Base-by-base conservation (phyloP, 1,140 invertebrate genomes). In the Phymorhynchus buccinoides region DNA sequence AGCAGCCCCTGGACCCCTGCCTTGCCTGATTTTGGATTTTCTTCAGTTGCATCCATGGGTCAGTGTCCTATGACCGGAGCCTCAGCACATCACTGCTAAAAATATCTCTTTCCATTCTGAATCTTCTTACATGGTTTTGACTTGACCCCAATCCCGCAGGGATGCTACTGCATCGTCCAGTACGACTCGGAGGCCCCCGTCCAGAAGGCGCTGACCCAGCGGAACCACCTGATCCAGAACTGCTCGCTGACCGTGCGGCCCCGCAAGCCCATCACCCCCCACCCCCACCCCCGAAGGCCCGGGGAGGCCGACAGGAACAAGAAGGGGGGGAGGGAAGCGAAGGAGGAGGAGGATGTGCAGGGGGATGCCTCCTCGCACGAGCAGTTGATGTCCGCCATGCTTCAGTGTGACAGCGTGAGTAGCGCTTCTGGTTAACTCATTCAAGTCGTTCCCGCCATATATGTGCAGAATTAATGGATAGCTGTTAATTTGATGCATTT, bases 131-230 rank as follows among this genome's bases (percentile, higher is more conserved):
- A 75, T 30, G 71, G 27, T 4, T 75, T 18, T n/a, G n/a, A n/a
- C n/a, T n/a, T n/a, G n/a, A 78, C 16, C 6, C 37, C 37, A 48
- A 42, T 37, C 30, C 39, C 16, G 6, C 39, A 83, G 81, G 80
- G 81, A 37, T 71, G 62, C 14, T 83, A 83, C 81, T 83, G 81
- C 41, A 83, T 82, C 32, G 62, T 83, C 16, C 81, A 83, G 52
- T 83, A 66, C 41, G 62, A 83, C 62, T 44, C 27, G 0, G 81
- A 83, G 18, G 39, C 81, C 1, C 52, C 81, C 18, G 81, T 83
- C 37, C 81, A 83, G 66, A 71, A 44, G 62, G 81, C 81, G 12
- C 81, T 83, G 30, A 37, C 16, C 22, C 66, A 83, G 41, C n/a
- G 52, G 22, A 68, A 71, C 39, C 81, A 83, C 62, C 66, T 30